Base-by-base conservation (phyloP, 2,113 vertebrate genomes). In the Saccopteryx bilineata region DNA sequence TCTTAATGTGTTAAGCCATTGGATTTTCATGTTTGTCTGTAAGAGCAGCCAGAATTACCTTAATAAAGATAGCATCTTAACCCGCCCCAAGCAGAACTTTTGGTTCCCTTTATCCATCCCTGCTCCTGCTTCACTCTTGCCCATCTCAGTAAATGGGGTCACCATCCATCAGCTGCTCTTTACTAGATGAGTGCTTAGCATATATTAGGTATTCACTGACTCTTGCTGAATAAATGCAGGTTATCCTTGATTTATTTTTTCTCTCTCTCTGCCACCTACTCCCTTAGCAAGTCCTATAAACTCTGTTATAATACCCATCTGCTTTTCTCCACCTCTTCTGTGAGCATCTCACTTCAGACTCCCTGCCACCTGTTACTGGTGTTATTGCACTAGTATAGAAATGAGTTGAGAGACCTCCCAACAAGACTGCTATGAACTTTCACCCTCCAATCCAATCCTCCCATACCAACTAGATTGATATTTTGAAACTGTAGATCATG, bases 1-100 rank as follows among this genome's bases (percentile, higher is more conserved):
- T 87, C 56, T 96, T 94, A 48, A 2, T 91, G 11, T 63, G 39
- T 85, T 74, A 54, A 96, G 18, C 46, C 33, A 17, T 18, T 87
- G 26, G 23, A 90, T 61, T 94, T 93, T 69, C 23, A 33, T 88
- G 13, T 85, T 86, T 93, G 14, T 85, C 75, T 91, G 12, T 60
- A 68, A 71, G 21, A 87, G 69, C 31, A 79, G 17, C 24, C 83
- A 63, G 48, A 88, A 63, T 66, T 58, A 66, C 17, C 12, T 48
- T 87, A 69, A 65, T 88, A 33, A 91, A 61, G 58, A 39, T 23
- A 58, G n/a, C 26, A 24, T 69, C 33, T 90, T 84, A 80, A 46
- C 15, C 65, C 80, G 68, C 10, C 5, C 21, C 13, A 48, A 90
- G 23, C 18, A 74, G 88, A 39, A 50, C 21, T 81, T 82, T 76